Conservation (phyloP, 1,140 invertebrate species). For the Asbolus verrucosus region DNA sequence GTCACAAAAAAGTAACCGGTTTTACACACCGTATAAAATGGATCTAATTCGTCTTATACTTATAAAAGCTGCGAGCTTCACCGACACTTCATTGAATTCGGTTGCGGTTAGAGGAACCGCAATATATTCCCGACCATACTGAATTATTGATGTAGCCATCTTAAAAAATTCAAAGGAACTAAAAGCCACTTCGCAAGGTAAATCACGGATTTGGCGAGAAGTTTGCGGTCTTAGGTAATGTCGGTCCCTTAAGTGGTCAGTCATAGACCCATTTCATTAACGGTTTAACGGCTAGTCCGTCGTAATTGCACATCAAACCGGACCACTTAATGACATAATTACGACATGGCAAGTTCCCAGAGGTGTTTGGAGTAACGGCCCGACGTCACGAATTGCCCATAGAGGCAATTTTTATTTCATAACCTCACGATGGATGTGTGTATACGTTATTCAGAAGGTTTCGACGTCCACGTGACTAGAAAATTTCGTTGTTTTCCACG, state of each 20-base stretch:
- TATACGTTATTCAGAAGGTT: no score
- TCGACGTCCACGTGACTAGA: no score
- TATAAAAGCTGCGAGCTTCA: slow-evolving; percentile 21
- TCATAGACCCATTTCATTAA: slow-evolving; percentile 36
- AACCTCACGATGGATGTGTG: no score
- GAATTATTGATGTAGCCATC: slow-evolving; percentile 13
- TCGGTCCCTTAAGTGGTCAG: slow-evolving; percentile 11
- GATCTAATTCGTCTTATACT: slow-evolving; percentile 14
- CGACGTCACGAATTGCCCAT: slow-evolving; percentile 11
- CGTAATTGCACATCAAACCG: slow-evolving; percentile 32
- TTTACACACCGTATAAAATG: slow-evolving; percentile 9
- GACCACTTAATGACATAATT: slow-evolving; percentile 36
- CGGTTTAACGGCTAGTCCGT: slow-evolving; percentile 20
- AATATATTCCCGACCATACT: no score
- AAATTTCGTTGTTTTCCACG: no score
- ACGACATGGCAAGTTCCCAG: slow-evolving; percentile 13
- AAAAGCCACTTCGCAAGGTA: slow-evolving; percentile 7
- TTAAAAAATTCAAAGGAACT: slow-evolving; percentile 22
- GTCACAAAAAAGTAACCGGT: slow-evolving; percentile 20
- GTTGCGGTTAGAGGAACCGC: not conserved
- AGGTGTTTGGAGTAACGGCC: slow-evolving; percentile 15
- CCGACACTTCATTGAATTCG: slow-evolving; percentile 28
- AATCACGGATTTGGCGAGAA: slow-evolving; percentile 24
- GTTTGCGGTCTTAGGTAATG: not conserved
- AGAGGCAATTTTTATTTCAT: slow-evolving; percentile 29